Percentiles rank a stretch among this genome's conserved stretches.
Conservation (phyloP, 2,113 vertebrate species). For the Corythornis vintsioides region DNA sequence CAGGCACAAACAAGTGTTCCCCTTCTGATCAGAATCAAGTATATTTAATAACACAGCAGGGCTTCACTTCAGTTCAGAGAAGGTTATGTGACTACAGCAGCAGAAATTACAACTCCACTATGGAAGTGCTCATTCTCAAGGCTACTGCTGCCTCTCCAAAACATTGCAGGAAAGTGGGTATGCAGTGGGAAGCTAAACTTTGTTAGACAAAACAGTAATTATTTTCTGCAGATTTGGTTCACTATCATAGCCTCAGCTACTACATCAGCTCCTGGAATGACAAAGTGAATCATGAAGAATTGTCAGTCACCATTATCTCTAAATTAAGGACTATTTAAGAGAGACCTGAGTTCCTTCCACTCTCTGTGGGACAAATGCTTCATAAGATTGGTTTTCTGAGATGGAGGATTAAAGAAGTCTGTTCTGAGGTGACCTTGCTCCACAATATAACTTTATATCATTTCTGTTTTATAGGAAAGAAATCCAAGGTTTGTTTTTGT, state of each 20-base stretch:
- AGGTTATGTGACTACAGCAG: accelerated
- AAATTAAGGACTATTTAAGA: not conserved
- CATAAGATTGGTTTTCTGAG: not conserved
- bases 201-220: not conserved
- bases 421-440: not conserved
- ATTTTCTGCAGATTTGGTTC: not conserved
- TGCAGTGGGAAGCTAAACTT: not conserved
- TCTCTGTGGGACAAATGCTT: not conserved
- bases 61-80: not conserved
- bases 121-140: not conserved
- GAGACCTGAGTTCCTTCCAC: not conserved
- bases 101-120: not conserved
- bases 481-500: not conserved
- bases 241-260: not conserved
- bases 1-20: not conserved
- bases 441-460: not conserved
- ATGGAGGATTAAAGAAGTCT: not conserved
- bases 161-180: not conserved
- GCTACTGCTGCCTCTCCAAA: not conserved
- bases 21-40: not conserved
- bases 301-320: not conserved
- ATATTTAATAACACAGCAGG: not conserved
- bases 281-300: not conserved
- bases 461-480: not conserved
- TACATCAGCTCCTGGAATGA: not conserved